Conservation (phyloP, 2,797 vertebrate species). For the Protonibea diacanthus region DNA sequence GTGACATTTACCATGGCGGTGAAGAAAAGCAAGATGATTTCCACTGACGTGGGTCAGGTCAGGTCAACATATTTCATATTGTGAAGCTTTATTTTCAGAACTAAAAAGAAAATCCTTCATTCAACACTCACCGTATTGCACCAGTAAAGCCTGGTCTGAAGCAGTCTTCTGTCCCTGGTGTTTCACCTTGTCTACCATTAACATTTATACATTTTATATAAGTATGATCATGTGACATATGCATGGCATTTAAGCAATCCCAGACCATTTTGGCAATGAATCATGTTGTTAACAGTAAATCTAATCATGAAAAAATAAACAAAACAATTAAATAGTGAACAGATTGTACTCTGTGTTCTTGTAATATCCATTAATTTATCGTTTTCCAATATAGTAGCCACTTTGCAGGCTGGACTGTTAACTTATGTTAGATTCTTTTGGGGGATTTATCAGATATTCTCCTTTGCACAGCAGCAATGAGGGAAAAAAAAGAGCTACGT, state of each 20-base stretch:
- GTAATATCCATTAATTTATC: not conserved
- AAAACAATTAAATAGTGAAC: not conserved
- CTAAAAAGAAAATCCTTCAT: not conserved
- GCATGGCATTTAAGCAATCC: conserved; percentile 10
- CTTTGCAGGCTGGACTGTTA: too few species aligned
- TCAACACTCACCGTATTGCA: not conserved
- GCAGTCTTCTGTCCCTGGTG: not conserved
- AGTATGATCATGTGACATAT: not conserved
- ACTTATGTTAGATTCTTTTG: too few species aligned
- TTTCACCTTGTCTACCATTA: conserved; percentile 2
- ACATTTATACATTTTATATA: conserved; percentile 16
- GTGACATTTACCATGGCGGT: conserved; percentile 1
- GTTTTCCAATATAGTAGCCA: not conserved
- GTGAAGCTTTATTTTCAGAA: not conserved
- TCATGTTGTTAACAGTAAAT: conserved; percentile 23
- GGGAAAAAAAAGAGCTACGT: conserved; percentile 2
- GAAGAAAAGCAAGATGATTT: not conserved
- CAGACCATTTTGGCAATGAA: not conserved
- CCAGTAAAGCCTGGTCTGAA: conserved; percentile 5
- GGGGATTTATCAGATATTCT: not conserved
- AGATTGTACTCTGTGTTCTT: not conserved
- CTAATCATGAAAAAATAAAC: not conserved
- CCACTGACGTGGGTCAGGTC: not conserved
- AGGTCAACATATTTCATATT: not conserved
- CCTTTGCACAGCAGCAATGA: not conserved